A percentile compares a stretch with the other conserved stretches of the same genome.
phyloP scores from a whole-genome alignment of 1,140 invertebrate genomes.

The Zophobas morio region DNA sequence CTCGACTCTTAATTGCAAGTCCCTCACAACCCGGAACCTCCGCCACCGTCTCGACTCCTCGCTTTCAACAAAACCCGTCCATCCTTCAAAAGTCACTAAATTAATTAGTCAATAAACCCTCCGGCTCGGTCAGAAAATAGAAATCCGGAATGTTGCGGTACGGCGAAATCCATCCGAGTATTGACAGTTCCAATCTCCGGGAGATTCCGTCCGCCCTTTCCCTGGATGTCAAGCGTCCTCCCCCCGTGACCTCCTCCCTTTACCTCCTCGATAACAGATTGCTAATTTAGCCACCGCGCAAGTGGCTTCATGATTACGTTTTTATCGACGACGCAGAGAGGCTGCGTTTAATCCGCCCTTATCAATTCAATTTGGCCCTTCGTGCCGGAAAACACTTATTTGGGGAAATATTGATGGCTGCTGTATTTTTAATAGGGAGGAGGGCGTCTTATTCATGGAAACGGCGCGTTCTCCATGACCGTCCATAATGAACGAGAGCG shows the following conservation, averaged over 20 bases:
- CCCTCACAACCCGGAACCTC: too few species aligned
- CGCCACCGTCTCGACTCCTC: too few species aligned
- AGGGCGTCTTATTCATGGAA: slow-evolving; percentile 23
- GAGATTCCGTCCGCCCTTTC: background rate
- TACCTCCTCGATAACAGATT: slow-evolving; percentile 33
- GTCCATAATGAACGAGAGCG: background rate
- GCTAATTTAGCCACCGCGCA: slow-evolving; percentile 35
- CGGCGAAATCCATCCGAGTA: slow-evolving; percentile 17
- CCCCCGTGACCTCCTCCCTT: slow-evolving; percentile 12
- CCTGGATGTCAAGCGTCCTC: background rate
- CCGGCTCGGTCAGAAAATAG: slow-evolving; percentile 4
- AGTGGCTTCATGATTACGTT: slow-evolving; percentile 41
- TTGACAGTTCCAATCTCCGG: slow-evolving; percentile 32
- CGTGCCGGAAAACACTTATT: slow-evolving; percentile 24
- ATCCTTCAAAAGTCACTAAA: background rate
- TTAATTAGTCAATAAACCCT: slow-evolving; percentile 9
- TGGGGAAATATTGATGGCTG: slow-evolving; percentile 17
- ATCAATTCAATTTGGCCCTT: slow-evolving; percentile 28
- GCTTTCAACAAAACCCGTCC: background rate
- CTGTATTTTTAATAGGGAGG: slow-evolving; percentile 14
- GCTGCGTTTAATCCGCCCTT: slow-evolving; percentile 34
- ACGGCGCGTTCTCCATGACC: background rate
- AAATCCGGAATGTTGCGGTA: slow-evolving; percentile 15
- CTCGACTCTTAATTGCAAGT: too few species aligned
- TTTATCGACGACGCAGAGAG: slow-evolving; percentile 26